phyloP scores from a whole-genome alignment of 30 jellyfish, hydroid and myxozoan genomes.

The Hydractinia echinata region DNA sequence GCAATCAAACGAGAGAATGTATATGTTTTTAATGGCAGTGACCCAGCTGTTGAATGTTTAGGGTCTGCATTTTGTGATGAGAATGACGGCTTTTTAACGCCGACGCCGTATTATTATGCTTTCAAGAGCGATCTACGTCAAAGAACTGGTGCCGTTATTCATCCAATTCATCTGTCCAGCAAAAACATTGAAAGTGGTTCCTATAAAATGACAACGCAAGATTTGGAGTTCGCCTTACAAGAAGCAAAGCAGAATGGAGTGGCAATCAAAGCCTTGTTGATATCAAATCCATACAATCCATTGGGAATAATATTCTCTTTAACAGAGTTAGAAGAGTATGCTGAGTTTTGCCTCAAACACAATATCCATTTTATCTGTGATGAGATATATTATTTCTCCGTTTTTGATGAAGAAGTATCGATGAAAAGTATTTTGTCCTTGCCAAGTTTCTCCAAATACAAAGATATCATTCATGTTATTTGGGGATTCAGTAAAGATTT shows the following conservation, averaged over 20 bases:
- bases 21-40: slow-evolving; percentile 56
- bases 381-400: slow-evolving; percentile 51
- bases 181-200: not conserved
- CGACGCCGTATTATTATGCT: slow-evolving; percentile 67
- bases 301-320: slow-evolving; percentile 46
- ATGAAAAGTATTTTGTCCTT: slow-evolving; percentile 8
- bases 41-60: slow-evolving; percentile 54
- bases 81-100: slow-evolving; percentile 56
- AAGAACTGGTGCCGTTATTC: slow-evolving; percentile 37
- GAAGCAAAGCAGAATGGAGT: slow-evolving; percentile 25
- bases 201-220: not conserved
- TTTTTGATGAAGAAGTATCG: slow-evolving; percentile 32
- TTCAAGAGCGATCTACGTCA: slow-evolving; percentile 29
- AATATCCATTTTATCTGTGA: slow-evolving; percentile 52
- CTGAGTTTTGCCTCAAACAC: slow-evolving; percentile 36
- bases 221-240: slow-evolving; percentile 44
- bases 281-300: slow-evolving; percentile 65
- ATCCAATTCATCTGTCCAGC: slow-evolving; percentile 28
- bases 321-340: slow-evolving; percentile 21
- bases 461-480: slow-evolving; percentile 36
- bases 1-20: slow-evolving; percentile 44
- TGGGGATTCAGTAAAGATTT: slow-evolving; percentile 84
- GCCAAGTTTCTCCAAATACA: slow-evolving; percentile 12
- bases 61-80: slow-evolving; percentile 49
- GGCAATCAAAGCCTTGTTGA: slow-evolving; percentile 30